These are phyloP conservation scores for Patella vulgata DNA, from an alignment of 1,140 invertebrate genomes.

Conservation along the genomic window DNA sequence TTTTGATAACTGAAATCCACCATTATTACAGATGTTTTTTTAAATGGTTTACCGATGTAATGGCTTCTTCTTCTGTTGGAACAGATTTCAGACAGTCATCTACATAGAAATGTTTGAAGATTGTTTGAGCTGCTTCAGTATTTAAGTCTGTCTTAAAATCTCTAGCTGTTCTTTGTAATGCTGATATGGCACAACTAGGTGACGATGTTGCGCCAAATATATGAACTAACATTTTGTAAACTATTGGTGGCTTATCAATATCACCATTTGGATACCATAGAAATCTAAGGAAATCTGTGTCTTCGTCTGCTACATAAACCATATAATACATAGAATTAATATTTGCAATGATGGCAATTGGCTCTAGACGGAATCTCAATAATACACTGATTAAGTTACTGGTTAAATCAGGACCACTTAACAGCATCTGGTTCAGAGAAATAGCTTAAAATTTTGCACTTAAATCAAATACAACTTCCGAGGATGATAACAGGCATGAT, in stretches of 20 bases:
- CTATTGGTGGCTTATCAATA: neutral
- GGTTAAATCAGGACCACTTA: slow-evolving; percentile 44
- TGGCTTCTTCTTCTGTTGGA: slow-evolving; percentile 18
- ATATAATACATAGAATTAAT: slow-evolving; percentile 51
- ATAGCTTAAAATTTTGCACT: slow-evolving; percentile 29
- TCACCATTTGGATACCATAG: slow-evolving; percentile 34
- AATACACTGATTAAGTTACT: slow-evolving; percentile 43
- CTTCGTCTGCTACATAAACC: slow-evolving; percentile 17
- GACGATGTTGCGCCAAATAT: slow-evolving; percentile 36
- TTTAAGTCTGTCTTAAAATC: slow-evolving; percentile 23
- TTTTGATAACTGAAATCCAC: slow-evolving; percentile 38
- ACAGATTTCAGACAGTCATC: slow-evolving; percentile 42
- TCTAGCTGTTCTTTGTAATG: slow-evolving; percentile 24
- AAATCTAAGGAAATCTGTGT: slow-evolving; percentile 35
- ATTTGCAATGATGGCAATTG: slow-evolving; percentile 42
- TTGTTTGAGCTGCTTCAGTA: slow-evolving; percentile 18
- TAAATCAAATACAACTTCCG: slow-evolving; percentile 40
- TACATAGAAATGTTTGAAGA: slow-evolving; percentile 40
- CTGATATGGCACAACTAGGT: slow-evolving; percentile 36
- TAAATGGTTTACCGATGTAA: slow-evolving; percentile 22
- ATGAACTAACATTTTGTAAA: slow-evolving; percentile 35
- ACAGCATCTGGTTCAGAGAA: slow-evolving; percentile 43
- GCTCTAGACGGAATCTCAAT: slow-evolving; percentile 40
- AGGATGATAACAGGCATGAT: slow-evolving; percentile 31
- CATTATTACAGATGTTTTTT: slow-evolving; percentile 26